These are phyloP conservation scores for Pithys albifrons DNA, from an alignment of 2,113 vertebrate species.

Conservation along the genomic window DNA sequence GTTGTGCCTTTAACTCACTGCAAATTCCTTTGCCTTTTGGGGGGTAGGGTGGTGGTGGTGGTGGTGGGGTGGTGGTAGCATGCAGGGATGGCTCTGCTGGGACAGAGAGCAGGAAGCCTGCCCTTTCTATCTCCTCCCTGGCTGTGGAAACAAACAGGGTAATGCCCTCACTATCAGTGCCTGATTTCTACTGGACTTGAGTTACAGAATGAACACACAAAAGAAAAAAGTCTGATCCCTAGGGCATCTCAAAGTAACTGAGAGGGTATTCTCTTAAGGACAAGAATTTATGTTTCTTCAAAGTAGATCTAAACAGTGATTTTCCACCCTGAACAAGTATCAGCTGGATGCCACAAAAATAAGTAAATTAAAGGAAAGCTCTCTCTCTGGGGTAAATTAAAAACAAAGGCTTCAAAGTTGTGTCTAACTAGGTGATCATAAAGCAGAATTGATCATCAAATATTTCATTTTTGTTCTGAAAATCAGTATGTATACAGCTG, in stretches of 20 bases:
- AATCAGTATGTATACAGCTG: background rate
- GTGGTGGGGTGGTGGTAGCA: no score
- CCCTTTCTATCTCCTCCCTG: background rate
- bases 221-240: background rate
- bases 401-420: background rate
- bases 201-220: background rate
- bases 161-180: rapidly evolving
- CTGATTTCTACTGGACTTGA: background rate
- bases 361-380: background rate
- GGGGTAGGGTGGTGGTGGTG: no score
- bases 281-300: background rate
- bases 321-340: background rate
- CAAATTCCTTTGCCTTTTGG: background rate
- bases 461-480: background rate
- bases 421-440: background rate
- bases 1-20: background rate
- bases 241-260: rapidly evolving
- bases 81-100: rapidly evolving
- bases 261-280: background rate
- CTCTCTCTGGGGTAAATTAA: background rate
- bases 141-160: background rate
- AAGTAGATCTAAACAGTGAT: background rate
- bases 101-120: background rate
- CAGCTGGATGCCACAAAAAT: background rate
- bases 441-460: rapidly evolving